Evolutionary conservation across 2,797 vertebrate species (phyloP), one percentile per base, ranked within the genome.

Genomic region (Cynodonichthys magdalenae): DNA sequence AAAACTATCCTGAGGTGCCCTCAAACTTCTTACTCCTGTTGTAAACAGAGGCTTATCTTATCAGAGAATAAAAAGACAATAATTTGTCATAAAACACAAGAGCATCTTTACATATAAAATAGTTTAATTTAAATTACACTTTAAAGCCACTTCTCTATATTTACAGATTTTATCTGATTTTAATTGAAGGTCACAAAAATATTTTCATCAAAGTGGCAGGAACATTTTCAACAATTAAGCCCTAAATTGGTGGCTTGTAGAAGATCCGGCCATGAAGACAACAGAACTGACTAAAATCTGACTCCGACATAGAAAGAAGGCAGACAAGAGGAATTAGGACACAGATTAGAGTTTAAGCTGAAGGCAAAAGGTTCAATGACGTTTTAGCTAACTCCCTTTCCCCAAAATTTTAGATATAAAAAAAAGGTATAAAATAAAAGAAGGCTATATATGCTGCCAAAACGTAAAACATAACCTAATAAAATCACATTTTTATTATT

Each of bases 341-440:
- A 51, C 19, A 70, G 71, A 63, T 79, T 70, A 74, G 2, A 10
- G 28, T 54, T 74, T 79, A 76, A 79, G 49, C 71, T 57, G 57
- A 2, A 29, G 46, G 20, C 46, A 10, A 68, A 47, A 59, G 47
- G 36, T 29, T 45, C 45, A 20, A 48, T 42, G 59, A 55, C 5
- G 17, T 34, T 53, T 15, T 28, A 27, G 27, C 20, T 15, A 29
- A 34, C 15, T 15, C 20, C 10, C 20, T 3, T 18, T 24, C 47
- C 20, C 39, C 45, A 36, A 59, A 10, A 66, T 44, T 49, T 44
- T 39, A 15, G 10, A 48, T 17, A 0, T 1, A 12, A 24, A 36
- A 41, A 27, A 6, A n/a, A n/a, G 15, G 15, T 17, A 14, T 17
- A 51, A 52, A 58, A 20, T 6, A 15, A 17, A 41, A 41, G 0